phyloP scores from a whole-genome alignment of 2,888 invertebrate genomes.

The Parascotia fuliginaria region DNA sequence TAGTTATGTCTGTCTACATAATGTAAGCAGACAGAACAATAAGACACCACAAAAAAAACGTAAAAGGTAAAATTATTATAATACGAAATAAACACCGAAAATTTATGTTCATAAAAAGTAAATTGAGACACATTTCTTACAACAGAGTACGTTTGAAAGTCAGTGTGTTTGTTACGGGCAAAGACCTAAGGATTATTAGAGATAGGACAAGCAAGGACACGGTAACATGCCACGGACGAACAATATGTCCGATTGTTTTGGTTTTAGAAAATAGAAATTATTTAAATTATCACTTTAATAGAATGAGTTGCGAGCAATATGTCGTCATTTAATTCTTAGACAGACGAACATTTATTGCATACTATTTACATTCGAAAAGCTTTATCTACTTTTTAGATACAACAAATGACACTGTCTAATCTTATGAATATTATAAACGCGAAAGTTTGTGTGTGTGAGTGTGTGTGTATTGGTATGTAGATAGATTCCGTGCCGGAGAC shows the following conservation, averaged over 20 bases:
- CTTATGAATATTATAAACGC: too few relatives aligned
- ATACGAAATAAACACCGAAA: conserved; percentile 26
- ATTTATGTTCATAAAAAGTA: conserved; percentile 62
- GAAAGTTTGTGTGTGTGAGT: too few relatives aligned
- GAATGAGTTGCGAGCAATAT: neutral
- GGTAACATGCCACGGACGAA: conserved; percentile 33
- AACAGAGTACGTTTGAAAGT: conserved; percentile 76
- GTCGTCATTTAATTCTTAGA: neutral
- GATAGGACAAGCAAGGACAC: conserved; percentile 72
- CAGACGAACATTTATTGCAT: neutral
- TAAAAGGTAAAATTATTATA: conserved; percentile 35
- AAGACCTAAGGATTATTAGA: conserved; percentile 70
- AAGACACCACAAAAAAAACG: conserved; percentile 14
- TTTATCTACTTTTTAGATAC: too few relatives aligned
- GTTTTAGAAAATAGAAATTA: conserved; percentile 12
- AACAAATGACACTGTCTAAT: too few relatives aligned
- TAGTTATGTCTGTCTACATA: neutral
- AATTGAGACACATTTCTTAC: conserved; percentile 73
- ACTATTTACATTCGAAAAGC: neutral
- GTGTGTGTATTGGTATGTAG: too few relatives aligned
- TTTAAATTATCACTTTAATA: neutral
- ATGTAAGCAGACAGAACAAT: neutral
- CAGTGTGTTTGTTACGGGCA: conserved; percentile 67
- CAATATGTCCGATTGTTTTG: conserved; percentile 20
- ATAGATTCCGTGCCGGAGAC: too few relatives aligned